phyloP scores from a whole-genome alignment of 2,888 invertebrate genomes.

The Drepanosiphum platanoidis region DNA sequence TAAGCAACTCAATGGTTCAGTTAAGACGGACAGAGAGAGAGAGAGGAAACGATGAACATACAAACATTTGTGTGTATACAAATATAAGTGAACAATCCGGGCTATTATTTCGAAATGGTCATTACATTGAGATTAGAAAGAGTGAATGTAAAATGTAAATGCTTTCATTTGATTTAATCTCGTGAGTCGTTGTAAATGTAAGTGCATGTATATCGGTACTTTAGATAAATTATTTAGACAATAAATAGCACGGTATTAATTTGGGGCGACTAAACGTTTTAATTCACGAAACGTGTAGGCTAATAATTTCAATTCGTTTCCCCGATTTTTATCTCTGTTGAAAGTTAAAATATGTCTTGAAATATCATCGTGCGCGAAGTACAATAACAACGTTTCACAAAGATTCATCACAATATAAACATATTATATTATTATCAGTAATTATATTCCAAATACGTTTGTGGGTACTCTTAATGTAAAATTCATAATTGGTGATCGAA shows the following conservation, averaged over 20 bases:
- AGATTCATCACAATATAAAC: no score
- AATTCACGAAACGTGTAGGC: not conserved
- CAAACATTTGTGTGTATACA: constrained; percentile 30
- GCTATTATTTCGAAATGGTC: constrained; percentile 58
- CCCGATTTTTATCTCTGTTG: not conserved
- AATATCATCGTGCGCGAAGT: no score
- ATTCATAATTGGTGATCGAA: no score
- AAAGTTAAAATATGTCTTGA: not conserved
- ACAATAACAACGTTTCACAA: no score
- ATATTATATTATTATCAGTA: no score
- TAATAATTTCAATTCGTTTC: not conserved
- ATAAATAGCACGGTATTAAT: not conserved
- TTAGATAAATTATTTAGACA: not conserved
- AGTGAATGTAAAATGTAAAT: constrained; percentile 50
- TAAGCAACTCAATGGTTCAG: constrained; percentile 41
- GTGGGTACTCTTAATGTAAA: no score
- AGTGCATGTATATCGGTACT: no score
- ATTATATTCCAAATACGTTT: no score
- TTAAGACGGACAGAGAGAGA: constrained; percentile 19
- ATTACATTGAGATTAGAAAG: constrained; percentile 39
- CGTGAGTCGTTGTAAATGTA: not conserved
- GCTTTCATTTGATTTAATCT: constrained; percentile 47
- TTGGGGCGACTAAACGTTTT: not conserved
- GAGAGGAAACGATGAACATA: constrained; percentile 34
- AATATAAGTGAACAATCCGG: constrained; percentile 12